These are phyloP conservation scores for Ernsta delagoae DNA, from an alignment of 2,888 invertebrate species.

Conservation along the genomic window DNA sequence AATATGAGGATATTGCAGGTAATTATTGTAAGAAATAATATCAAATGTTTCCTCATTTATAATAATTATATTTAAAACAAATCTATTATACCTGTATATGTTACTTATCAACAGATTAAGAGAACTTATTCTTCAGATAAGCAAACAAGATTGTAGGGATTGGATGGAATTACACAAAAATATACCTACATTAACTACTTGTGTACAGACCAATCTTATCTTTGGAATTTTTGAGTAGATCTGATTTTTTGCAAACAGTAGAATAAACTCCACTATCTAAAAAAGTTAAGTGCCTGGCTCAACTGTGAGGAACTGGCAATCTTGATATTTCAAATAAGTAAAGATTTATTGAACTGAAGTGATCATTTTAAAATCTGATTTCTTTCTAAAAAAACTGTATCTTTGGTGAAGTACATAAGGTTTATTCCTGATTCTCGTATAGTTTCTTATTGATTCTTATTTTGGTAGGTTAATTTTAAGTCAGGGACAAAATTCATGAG, in stretches of 20 bases:
- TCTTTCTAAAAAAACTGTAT: not conserved
- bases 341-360: slow-evolving; percentile 4
- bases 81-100: not conserved
- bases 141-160: slow-evolving; percentile 7
- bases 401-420: slow-evolving; percentile 30
- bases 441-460: no score
- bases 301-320: slow-evolving; percentile 6
- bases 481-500: no score
- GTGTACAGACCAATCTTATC: slow-evolving; percentile 23
- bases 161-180: not conserved
- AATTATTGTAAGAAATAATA: no score
- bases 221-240: slow-evolving; percentile 4
- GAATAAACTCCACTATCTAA: slow-evolving; percentile 19
- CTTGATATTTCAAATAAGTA: slow-evolving; percentile 5
- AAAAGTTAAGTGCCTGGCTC: not conserved
- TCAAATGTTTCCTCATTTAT: no score
- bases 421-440: no score
- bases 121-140: slow-evolving; percentile 16
- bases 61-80: not conserved
- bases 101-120: not conserved
- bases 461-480: no score
- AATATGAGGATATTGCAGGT: no score
- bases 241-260: slow-evolving; percentile 20
- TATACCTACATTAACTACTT: slow-evolving; percentile 5
- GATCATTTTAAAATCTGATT: slow-evolving; percentile 16